phyloP scores from a whole-genome alignment of 2,888 invertebrate genomes.

The Harpalus rufipes region DNA sequence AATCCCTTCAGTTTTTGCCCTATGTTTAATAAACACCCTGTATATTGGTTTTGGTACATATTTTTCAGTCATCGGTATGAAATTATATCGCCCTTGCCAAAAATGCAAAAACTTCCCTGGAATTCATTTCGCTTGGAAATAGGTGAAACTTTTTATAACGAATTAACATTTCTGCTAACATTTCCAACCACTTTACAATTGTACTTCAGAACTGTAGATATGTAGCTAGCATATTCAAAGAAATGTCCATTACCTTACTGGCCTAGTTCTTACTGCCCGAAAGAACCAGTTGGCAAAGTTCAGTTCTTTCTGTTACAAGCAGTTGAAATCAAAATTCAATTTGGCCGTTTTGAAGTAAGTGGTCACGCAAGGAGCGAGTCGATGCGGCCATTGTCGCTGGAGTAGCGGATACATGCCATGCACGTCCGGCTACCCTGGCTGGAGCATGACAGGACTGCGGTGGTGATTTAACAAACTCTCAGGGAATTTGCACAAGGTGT shows the following conservation, averaged over 20 bases:
- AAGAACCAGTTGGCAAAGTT: slow-evolving; percentile 21
- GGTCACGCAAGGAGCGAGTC: slow-evolving; percentile 43
- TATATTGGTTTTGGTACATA: no score
- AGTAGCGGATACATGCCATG: slow-evolving; percentile 39
- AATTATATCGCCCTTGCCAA: no score
- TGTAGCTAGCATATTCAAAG: neutral
- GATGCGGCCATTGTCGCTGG: slow-evolving; percentile 30
- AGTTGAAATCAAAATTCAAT: slow-evolving; percentile 62
- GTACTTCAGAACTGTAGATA: neutral
- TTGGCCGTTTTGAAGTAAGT: slow-evolving; percentile 52
- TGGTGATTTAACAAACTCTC: slow-evolving; percentile 17
- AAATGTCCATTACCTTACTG: slow-evolving; percentile 26
- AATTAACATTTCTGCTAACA: slow-evolving; percentile 1
- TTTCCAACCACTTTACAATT: neutral
- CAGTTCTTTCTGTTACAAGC: neutral
- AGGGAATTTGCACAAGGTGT: slow-evolving; percentile 9
- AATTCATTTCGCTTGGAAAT: neutral
- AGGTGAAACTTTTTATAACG: neutral
- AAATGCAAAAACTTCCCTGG: neutral
- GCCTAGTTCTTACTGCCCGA: neutral
- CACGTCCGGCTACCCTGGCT: slow-evolving; percentile 8
- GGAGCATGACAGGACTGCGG: slow-evolving; percentile 15
- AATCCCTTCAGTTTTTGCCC: no score
- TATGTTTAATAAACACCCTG: no score
- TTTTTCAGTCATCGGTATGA: no score